phyloP scores from a whole-genome alignment of 2,888 invertebrate species.

The Galerucella nymphaeae region DNA sequence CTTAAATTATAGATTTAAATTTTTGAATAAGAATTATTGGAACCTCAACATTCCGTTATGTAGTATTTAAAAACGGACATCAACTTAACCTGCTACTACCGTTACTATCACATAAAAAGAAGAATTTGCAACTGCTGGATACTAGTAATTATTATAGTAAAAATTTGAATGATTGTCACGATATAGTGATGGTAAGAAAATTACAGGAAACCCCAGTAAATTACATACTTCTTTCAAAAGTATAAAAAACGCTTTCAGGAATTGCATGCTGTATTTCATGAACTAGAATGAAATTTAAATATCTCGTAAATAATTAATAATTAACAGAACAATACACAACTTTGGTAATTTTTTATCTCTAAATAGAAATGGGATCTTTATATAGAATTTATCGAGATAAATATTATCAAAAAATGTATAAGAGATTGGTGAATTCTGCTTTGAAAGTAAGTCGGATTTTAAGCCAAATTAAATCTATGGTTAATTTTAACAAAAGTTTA shows the following conservation, averaged over 20 bases:
- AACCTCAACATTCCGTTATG: not conserved
- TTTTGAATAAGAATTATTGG: not conserved
- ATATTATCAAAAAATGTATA: no score
- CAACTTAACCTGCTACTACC: not conserved
- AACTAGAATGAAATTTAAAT: no score
- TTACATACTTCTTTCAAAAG: not conserved
- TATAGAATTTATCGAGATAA: no score
- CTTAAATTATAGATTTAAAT: not conserved
- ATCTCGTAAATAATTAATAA: no score
- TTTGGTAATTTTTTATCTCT: no score
- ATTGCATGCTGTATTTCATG: not conserved
- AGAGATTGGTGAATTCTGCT: no score
- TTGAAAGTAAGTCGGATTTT: no score
- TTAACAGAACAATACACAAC: no score
- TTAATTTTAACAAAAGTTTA: no score
- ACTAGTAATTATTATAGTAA: not conserved
- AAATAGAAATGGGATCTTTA: no score
- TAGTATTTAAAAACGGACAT: not conserved
- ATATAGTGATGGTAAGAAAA: not conserved
- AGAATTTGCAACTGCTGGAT: slow-evolving; percentile 3
- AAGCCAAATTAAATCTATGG: no score
- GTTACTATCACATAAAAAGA: slow-evolving; percentile 15
- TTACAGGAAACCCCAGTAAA: not conserved
- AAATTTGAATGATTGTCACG: not conserved
- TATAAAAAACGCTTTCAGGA: not conserved